Conservation (phyloP, 2,888 invertebrate species). For the Gortyna flavago region DNA sequence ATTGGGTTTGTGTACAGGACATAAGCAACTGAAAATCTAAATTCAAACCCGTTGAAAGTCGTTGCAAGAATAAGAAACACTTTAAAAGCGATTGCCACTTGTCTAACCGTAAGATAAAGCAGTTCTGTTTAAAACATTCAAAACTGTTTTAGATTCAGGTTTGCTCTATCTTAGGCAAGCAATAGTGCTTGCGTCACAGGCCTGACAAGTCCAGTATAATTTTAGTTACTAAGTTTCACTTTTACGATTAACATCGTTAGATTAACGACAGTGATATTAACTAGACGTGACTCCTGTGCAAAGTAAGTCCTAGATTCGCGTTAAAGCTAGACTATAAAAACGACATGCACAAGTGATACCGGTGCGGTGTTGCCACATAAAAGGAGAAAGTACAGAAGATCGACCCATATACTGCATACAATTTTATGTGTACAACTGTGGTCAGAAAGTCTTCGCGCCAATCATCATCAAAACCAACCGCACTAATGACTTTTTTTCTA, state of each 20-base stretch:
- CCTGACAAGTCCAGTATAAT: not conserved
- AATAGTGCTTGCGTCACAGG: not conserved
- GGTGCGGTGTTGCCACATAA: not conserved
- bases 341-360: slow-evolving; percentile 8
- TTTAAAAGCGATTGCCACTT: too few species aligned
- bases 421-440: too few species aligned
- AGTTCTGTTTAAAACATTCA: not conserved
- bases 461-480: not conserved
- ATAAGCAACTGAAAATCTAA: too few species aligned
- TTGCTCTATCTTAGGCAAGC: not conserved
- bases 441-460: not conserved
- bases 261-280: slow-evolving; percentile 37
- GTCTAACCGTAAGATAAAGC: not conserved
- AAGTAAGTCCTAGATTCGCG: slow-evolving; percentile 42
- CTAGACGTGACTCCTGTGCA: slow-evolving; percentile 52
- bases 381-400: not conserved
- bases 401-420: not conserved
- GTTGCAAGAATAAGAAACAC: too few species aligned
- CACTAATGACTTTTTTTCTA: not conserved
- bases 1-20: too few species aligned
- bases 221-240: slow-evolving; percentile 27
- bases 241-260: slow-evolving; percentile 32
- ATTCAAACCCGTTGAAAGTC: too few species aligned
- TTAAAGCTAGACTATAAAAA: slow-evolving; percentile 46
- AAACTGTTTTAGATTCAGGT: not conserved